These are phyloP conservation scores for Apocrypta bakeri DNA, from an alignment of 1,140 invertebrate species.

Conservation along the genomic window DNA sequence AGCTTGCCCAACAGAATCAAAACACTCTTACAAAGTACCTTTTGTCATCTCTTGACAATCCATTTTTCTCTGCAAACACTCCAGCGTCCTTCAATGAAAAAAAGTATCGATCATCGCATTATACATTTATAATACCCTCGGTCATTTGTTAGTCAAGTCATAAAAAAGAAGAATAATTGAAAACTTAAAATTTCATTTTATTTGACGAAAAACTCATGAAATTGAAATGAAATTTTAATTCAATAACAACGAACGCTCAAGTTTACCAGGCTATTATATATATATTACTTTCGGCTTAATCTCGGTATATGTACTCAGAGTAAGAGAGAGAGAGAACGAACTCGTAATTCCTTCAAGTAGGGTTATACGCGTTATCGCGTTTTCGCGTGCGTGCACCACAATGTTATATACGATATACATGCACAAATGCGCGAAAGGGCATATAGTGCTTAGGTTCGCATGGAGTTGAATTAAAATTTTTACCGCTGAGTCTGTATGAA, in stretches of 20 bases:
- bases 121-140: background rate
- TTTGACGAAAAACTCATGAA: background rate
- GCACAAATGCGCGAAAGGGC: too few relatives aligned
- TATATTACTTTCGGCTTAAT: conserved; percentile 37
- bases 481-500: too few relatives aligned
- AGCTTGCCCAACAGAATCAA: background rate
- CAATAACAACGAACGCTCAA: conserved; percentile 1
- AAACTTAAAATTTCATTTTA: too few relatives aligned
- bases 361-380: background rate
- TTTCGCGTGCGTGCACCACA: background rate
- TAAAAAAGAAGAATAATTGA: background rate
- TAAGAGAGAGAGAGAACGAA: background rate
- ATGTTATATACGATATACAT: background rate
- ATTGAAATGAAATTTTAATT: conserved; percentile 36
- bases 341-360: background rate
- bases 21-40: background rate
- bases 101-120: background rate
- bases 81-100: background rate
- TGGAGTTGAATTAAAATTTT: background rate
- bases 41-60: background rate
- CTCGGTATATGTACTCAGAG: background rate
- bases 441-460: background rate
- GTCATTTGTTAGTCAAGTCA: background rate
- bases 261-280: conserved; percentile 31
- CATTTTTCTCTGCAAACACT: background rate